Percentiles rank a stretch among this genome's conserved stretches.
Evolutionary conservation across 2,797 vertebrate species (phyloP).

Genomic region (Linurgus olivaceus): DNA sequence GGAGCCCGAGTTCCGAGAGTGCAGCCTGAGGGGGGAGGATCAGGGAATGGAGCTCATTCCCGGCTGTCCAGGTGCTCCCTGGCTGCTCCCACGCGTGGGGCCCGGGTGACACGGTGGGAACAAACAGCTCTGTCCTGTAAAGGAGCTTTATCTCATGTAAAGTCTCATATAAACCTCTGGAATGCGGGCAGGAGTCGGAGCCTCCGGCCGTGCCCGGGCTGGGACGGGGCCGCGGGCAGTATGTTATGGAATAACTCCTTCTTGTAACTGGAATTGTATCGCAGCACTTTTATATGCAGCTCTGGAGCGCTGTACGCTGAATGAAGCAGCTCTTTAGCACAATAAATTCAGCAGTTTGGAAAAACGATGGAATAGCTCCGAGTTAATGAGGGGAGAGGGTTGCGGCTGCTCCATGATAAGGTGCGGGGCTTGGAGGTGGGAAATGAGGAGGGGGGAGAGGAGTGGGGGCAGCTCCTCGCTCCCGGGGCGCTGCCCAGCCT

Average conservation of each 20-base stretch:
- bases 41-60: neutral
- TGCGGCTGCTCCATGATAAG: accelerated
- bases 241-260: neutral
- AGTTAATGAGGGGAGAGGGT: accelerated
- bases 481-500: accelerated
- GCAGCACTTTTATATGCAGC: neutral
- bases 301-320: neutral
- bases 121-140: neutral
- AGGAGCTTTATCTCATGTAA: neutral
- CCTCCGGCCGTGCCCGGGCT: accelerated
- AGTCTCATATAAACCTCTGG: neutral
- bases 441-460: too few species aligned
- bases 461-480: accelerated
- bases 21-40: neutral
- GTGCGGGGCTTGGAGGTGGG: neutral
- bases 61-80: neutral
- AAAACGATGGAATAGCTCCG: accelerated
- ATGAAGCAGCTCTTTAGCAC: neutral
- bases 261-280: constrained; percentile 12
- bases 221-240: neutral
- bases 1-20: constrained; percentile 69
- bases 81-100: accelerated
- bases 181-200: accelerated
- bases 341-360: neutral
- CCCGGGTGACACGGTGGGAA: accelerated